A percentile compares a stretch with the other conserved stretches of the same genome.
phyloP scores from a whole-genome alignment of 2,797 vertebrate species.

The Trachurus trachurus region DNA sequence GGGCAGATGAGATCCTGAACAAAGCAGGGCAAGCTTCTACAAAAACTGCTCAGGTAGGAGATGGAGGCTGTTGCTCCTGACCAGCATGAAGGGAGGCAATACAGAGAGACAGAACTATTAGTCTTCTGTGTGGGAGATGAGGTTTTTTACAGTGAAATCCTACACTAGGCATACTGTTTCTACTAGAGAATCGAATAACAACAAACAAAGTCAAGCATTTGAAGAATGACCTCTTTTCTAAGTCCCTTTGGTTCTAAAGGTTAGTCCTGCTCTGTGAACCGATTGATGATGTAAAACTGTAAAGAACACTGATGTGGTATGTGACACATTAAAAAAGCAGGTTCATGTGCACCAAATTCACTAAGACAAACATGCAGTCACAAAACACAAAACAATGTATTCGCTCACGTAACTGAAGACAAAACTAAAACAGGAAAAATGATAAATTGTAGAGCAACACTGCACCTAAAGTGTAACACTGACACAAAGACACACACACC shows the following conservation, averaged over 20 bases:
- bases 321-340: neutral
- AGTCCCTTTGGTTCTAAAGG: neutral
- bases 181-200: conserved; percentile 21
- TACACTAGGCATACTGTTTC: conserved; percentile 32
- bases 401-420: neutral
- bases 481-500: conserved; percentile 9
- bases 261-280: neutral
- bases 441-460: neutral
- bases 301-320: neutral
- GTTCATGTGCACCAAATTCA: neutral
- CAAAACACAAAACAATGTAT: neutral
- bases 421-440: neutral
- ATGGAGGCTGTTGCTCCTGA: conserved; percentile 49
- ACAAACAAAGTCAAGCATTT: conserved; percentile 38
- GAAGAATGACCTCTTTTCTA: conserved; percentile 3
- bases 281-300: neutral
- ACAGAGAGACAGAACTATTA: conserved; percentile 48
- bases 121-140: conserved; percentile 20
- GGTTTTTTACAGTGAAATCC: conserved; percentile 19
- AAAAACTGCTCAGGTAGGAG: conserved; percentile 54
- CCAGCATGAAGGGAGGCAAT: conserved; percentile 33
- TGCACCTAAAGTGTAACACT: neutral
- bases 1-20: conserved; percentile 92
- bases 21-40: conserved; percentile 75
- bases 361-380: neutral